Base-by-base conservation (phyloP, 2,113 vertebrate genomes). In the Cygnus buccinator region DNA sequence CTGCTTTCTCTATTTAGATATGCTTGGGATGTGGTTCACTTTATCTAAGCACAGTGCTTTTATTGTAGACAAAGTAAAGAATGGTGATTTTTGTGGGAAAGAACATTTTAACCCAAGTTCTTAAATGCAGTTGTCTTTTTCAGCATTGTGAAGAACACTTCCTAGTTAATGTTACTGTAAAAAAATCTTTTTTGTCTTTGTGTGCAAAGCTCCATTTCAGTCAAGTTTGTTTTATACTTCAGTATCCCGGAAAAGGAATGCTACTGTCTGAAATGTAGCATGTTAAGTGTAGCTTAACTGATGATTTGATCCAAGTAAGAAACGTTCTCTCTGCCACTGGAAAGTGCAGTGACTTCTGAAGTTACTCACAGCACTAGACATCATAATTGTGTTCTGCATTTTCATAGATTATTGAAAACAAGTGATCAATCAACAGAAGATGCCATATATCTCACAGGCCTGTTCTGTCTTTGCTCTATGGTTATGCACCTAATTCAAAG, bases 391-490 rank as follows among this genome's bases (percentile, higher is more conserved):
- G 18, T 12, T 31, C 33, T 1, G 0, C 10, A 11, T 66, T 85
- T 73, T 35, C 59, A 44, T 28, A 66, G 37, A 55, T 74, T 59
- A 41, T 68, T 77, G 70, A 31, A 63, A 87, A 44, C 7, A 78
- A 44, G 23, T 62, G 55, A 26, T 22, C 4, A 57, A 5, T 18
- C 39, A 78, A 13, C 65, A 87, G 89, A 29, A 41, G 44, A 5
- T 23, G 20, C 33, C 37, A 7, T 25, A 3, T 11, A 26, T 63
- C 59, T 70, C 68, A 10, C 22, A 33, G 13, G 33, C 70, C 68
- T 22, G 0, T 35, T 48, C 33, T 13, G 1, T 10, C 28, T 48
- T 50, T 6, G 16, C 5, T 1, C 29, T 19, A 13, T 25, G 23
- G 44, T 18, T 73, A 20, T 11, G 29, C 43, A 20, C 11, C 9